These are phyloP conservation scores for Zaprionus vittiger DNA, from an alignment of 1,140 invertebrate genomes.

Conservation along the genomic window DNA sequence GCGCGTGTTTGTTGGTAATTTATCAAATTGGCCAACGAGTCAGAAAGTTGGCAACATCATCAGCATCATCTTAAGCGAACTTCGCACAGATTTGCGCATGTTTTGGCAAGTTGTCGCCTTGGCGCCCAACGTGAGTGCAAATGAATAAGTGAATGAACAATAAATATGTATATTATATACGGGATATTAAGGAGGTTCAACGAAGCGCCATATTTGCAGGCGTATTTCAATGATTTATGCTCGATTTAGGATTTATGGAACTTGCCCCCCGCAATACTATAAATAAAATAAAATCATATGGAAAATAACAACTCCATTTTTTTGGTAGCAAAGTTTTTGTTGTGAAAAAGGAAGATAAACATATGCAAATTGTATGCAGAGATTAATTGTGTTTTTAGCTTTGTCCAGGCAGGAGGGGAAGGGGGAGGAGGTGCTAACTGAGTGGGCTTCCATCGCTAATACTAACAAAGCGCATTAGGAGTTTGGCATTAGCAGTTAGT, in stretches of 20 bases:
- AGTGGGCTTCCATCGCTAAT: background rate
- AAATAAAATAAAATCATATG: background rate
- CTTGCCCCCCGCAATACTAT: background rate
- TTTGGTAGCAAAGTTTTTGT: background rate
- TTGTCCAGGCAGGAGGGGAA: background rate
- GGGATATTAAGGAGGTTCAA: background rate
- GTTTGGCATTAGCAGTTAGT: conserved; percentile 12
- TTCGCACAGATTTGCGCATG: background rate
- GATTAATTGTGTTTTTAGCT: conserved; percentile 5
- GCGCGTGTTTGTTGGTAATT: background rate
- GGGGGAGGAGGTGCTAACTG: background rate
- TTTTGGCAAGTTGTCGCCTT: background rate
- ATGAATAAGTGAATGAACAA: conserved; percentile 1
- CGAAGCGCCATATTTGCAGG: background rate
- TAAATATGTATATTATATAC: background rate
- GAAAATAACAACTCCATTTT: background rate
- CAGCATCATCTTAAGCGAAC: background rate
- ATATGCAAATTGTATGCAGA: background rate
- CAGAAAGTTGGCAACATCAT: conserved; percentile 5
- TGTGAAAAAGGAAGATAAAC: background rate
- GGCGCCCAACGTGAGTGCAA: conserved; percentile 2
- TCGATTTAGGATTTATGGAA: background rate
- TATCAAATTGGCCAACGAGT: conserved; percentile 9
- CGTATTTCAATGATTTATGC: background rate
- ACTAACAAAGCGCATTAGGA: conserved; percentile 8